phyloP scores from a whole-genome alignment of 1,140 invertebrate species.

The Drosophila parabipectinata region DNA sequence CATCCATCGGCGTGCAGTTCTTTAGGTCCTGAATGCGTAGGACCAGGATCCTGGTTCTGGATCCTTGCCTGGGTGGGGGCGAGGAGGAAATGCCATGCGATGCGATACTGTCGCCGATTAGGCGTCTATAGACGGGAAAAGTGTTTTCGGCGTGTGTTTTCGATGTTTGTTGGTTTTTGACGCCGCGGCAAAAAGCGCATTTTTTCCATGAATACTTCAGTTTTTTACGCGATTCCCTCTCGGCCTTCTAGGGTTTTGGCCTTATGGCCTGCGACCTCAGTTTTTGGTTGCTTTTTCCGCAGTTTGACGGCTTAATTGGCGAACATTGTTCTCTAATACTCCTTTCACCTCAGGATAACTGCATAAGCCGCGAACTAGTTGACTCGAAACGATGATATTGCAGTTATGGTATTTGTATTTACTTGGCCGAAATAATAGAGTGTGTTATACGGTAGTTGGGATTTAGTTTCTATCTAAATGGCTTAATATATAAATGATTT shows the following conservation, averaged over 20 bases:
- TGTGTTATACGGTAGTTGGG: too few species aligned
- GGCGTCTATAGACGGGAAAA: conserved; percentile 77
- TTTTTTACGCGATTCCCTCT: conserved; percentile 22
- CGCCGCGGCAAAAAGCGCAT: conserved; percentile 50
- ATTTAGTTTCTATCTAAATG: too few species aligned
- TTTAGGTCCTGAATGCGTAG: conserved; percentile 43
- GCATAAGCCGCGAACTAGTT: conserved; percentile 18
- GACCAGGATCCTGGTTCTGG: background rate
- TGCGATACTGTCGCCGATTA: conserved; percentile 79
- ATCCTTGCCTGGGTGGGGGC: background rate
- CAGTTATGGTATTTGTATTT: background rate
- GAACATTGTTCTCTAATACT: conserved; percentile 52
- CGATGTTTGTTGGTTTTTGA: conserved; percentile 77
- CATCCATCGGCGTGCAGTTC: conserved; percentile 44
- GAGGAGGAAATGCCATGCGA: conserved; percentile 48
- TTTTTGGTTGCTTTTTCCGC: conserved; percentile 53
- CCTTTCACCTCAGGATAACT: conserved; percentile 9
- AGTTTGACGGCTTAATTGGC: conserved; percentile 72
- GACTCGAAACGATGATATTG: background rate
- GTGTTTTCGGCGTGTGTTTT: conserved; percentile 73
- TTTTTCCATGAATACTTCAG: conserved; percentile 42
- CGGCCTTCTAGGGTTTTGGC: background rate
- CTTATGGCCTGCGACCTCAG: conserved; percentile 8
- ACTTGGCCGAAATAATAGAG: too few species aligned
- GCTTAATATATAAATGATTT: too few species aligned